Conservation (phyloP, 2,113 vertebrate genomes). For the Myocastor coypus region DNA sequence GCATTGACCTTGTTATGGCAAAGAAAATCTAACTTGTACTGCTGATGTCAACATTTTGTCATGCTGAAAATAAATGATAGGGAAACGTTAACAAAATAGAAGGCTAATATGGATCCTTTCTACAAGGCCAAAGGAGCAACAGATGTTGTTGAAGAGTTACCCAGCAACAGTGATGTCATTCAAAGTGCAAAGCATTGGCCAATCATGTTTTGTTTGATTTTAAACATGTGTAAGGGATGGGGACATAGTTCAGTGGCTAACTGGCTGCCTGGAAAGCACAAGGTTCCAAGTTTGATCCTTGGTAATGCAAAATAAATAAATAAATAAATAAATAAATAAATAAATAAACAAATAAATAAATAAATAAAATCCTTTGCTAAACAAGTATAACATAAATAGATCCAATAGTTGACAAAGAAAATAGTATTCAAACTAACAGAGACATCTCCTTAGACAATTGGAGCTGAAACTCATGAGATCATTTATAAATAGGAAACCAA, state of each 20-base stretch:
- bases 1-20: background rate
- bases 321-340: too few relatives aligned
- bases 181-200: background rate
- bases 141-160: background rate
- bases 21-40: background rate
- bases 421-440: background rate
- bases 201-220: background rate
- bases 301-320: too few relatives aligned
- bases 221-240: background rate
- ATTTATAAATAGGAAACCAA: background rate
- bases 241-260: too few relatives aligned
- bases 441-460: background rate
- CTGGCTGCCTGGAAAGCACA: too few relatives aligned
- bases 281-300: too few relatives aligned
- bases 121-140: background rate
- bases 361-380: background rate
- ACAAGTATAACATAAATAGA: background rate
- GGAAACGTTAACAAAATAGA: background rate
- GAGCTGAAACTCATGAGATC: background rate
- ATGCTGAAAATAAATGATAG: background rate
- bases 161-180: background rate
- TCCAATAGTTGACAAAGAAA: background rate
- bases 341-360: too few relatives aligned
- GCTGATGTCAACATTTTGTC: background rate
- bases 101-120: background rate